A percentile compares a stretch with the other conserved stretches of the same genome.
Conservation (phyloP, 1,140 invertebrate species). For the Papilio dardanus region DNA sequence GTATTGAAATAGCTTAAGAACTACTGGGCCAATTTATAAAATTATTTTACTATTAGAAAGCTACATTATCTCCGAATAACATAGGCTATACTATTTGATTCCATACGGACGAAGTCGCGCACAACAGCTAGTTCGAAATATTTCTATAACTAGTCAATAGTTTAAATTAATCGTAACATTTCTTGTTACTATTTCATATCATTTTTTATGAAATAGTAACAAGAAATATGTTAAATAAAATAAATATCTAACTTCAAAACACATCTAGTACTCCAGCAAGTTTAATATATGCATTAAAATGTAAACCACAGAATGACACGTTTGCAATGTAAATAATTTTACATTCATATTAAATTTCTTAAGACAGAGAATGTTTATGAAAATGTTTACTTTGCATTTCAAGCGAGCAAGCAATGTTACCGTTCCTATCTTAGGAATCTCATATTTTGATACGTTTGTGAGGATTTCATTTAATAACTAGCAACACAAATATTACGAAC, state of each 20-base stretch:
- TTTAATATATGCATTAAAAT: constrained; percentile 4
- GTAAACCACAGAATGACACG: neutral
- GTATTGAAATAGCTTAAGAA: too few species aligned
- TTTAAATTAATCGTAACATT: too few species aligned
- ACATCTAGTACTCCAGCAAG: neutral
- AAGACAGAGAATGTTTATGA: neutral
- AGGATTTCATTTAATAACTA: neutral
- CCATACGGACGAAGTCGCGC: too few species aligned
- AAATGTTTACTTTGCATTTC: neutral
- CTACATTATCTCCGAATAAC: too few species aligned
- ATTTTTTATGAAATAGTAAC: neutral
- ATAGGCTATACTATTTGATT: too few species aligned
- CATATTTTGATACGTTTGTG: neutral
- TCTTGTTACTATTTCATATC: too few species aligned
- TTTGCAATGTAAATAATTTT: neutral
- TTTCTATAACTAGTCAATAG: too few species aligned
- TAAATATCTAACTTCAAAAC: neutral
- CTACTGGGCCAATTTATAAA: too few species aligned
- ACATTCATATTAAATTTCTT: neutral
- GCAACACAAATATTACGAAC: neutral
- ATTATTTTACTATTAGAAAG: too few species aligned
- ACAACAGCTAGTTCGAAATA: too few species aligned
- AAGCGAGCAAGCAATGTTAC: neutral
- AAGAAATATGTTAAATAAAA: neutral
- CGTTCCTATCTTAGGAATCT: neutral